These are phyloP conservation scores for Julus scandinavius DNA, from an alignment of 2,888 invertebrate species.

Conservation along the genomic window DNA sequence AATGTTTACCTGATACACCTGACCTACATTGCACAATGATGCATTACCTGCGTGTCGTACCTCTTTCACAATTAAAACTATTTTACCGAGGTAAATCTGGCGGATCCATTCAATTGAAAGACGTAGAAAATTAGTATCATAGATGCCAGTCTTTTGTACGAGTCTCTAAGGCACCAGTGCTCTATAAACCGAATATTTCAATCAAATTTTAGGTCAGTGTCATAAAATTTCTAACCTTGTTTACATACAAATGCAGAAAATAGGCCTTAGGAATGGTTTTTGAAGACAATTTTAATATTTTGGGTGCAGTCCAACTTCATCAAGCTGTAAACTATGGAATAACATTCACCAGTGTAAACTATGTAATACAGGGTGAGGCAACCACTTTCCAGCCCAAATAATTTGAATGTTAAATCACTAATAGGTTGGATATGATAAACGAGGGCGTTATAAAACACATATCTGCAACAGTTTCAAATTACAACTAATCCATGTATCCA, in stretches of 20 bases:
- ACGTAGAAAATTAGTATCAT: background rate
- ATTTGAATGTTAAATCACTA: background rate
- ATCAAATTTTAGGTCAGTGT: slow-evolving; percentile 13
- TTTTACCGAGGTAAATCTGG: background rate
- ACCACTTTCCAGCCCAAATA: background rate
- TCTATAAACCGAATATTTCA: background rate
- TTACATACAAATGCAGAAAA: background rate
- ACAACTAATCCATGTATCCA: too few relatives aligned
- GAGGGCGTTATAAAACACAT: background rate
- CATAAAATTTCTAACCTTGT: slow-evolving; percentile 9
- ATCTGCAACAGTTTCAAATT: background rate
- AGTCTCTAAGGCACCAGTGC: background rate
- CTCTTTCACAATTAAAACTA: slow-evolving; percentile 27
- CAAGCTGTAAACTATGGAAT: background rate
- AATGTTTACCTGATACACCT: slow-evolving; percentile 6
- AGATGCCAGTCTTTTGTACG: background rate
- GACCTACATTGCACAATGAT: background rate
- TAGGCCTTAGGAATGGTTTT: background rate
- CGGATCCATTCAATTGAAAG: background rate
- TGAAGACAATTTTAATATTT: background rate
- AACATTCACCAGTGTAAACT: background rate
- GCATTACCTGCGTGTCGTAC: slow-evolving; percentile 8
- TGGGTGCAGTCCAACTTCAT: background rate
- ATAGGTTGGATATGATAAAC: background rate
- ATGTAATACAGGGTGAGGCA: background rate